Conservation (phyloP, 2,797 vertebrate genomes). For the Danionella dracula region DNA sequence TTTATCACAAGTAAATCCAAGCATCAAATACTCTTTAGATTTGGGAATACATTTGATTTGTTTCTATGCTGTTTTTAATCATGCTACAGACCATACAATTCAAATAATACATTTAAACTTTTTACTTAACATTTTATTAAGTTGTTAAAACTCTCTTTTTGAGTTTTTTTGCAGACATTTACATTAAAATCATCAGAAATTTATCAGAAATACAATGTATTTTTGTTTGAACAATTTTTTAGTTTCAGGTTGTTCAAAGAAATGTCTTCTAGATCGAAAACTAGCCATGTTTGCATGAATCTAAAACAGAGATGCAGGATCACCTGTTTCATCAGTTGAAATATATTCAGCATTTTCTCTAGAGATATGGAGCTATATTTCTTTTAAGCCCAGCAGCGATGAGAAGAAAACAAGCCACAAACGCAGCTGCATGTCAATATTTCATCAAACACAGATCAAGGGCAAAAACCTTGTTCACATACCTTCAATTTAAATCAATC, state of each 20-base stretch:
- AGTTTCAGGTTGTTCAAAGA: background rate
- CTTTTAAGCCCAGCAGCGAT: background rate
- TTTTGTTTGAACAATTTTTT: too few relatives aligned
- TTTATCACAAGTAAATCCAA: too few relatives aligned
- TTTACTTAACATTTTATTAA: too few relatives aligned
- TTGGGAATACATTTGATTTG: too few relatives aligned
- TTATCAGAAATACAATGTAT: background rate
- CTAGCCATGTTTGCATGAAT: background rate
- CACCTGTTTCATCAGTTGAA: background rate
- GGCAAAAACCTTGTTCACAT: constrained; percentile 35
- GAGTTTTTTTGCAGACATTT: too few relatives aligned
- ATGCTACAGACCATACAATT: too few relatives aligned
- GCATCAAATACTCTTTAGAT: too few relatives aligned
- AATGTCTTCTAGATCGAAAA: background rate
- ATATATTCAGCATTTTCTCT: background rate
- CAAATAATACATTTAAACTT: too few relatives aligned
- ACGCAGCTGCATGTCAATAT: constrained; percentile 56
- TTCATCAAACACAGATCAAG: constrained; percentile 50
- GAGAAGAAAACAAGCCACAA: constrained; percentile 33
- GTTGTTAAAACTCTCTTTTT: too few relatives aligned
- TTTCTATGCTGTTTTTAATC: too few relatives aligned
- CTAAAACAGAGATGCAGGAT: background rate
- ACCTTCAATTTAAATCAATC: constrained; percentile 56
- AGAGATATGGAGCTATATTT: background rate
- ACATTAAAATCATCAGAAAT: too few relatives aligned